phyloP scores from a whole-genome alignment of 2,113 vertebrate genomes.

The Pluvianellus socialis region DNA sequence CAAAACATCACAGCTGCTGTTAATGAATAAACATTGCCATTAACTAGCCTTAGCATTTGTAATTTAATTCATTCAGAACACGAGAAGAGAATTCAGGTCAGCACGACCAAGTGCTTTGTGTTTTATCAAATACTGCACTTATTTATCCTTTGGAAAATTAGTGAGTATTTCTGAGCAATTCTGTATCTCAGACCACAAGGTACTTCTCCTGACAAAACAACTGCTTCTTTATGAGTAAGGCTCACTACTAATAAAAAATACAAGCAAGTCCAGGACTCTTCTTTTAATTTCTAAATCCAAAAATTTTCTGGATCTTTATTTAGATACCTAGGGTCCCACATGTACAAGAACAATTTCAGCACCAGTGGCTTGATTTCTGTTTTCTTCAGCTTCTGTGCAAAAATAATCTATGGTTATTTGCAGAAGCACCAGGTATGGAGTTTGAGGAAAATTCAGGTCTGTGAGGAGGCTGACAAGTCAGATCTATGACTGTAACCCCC shows the following conservation, averaged over 20 bases:
- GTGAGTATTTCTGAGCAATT: neutral
- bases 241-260: neutral
- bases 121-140: neutral
- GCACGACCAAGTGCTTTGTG: neutral
- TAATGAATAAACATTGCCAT: neutral
- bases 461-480: neutral
- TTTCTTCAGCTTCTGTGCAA: neutral
- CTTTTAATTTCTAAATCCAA: neutral
- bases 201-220: neutral
- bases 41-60: neutral
- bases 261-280: neutral
- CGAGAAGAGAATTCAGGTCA: neutral
- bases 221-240: neutral
- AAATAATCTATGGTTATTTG: neutral
- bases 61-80: neutral
- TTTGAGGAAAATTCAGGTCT: neutral
- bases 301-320: neutral
- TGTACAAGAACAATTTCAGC: neutral
- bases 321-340: neutral
- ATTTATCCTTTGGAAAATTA: neutral
- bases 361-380: neutral
- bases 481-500: neutral
- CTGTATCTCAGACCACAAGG: neutral
- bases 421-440: neutral
- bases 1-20: neutral